These are phyloP conservation scores for Myotis brandtii DNA, from an alignment of 2,113 vertebrate species.

Conservation along the genomic window DNA sequence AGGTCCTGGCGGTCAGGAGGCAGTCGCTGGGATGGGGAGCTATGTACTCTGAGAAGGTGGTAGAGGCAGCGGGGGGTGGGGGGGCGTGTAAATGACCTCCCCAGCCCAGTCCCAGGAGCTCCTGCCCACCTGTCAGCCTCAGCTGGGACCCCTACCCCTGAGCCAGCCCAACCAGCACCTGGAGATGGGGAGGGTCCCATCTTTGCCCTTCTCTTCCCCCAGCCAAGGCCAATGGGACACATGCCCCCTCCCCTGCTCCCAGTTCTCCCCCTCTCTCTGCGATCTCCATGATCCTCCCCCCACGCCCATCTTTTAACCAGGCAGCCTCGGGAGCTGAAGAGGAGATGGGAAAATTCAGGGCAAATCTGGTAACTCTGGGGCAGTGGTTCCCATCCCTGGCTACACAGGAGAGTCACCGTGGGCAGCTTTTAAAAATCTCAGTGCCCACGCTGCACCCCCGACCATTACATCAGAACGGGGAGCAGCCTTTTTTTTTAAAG, in stretches of 20 bases:
- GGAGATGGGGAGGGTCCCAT: background rate
- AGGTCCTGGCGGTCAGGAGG: background rate
- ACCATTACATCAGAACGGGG: background rate
- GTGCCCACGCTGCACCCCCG: background rate
- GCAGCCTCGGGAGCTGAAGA: background rate
- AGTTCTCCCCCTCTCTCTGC: background rate
- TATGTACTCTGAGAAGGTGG: background rate
- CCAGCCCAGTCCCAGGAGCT: background rate
- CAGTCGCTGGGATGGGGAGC: too few species aligned
- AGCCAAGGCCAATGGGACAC: background rate
- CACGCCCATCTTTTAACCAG: fast-evolving
- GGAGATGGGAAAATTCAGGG: background rate
- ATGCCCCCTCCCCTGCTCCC: fast-evolving
- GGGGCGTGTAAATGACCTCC: too few species aligned
- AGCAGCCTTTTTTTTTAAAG: background rate
- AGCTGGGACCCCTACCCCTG: background rate
- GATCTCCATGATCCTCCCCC: background rate
- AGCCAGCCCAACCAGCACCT: background rate
- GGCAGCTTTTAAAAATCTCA: background rate
- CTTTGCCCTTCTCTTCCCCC: background rate
- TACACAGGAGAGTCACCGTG: background rate
- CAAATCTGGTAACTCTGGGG: background rate
- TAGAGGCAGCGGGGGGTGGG: background rate
- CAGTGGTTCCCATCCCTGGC: background rate
- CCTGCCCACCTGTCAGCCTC: background rate